phyloP scores from a whole-genome alignment of 2,113 vertebrate genomes.

The Lophochroa leadbeateri region DNA sequence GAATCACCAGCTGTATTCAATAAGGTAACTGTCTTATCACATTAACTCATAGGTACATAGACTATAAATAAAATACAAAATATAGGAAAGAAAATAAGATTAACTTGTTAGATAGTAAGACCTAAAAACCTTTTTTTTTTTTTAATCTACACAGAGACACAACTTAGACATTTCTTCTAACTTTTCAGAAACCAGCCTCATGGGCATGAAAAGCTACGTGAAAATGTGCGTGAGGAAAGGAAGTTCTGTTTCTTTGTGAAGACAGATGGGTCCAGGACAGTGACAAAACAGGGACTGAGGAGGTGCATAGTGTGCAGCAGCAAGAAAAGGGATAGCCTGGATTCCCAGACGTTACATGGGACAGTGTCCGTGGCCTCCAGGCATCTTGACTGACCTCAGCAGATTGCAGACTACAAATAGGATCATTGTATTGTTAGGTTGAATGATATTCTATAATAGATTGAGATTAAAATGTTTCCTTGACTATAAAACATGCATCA shows the following conservation, averaged over 20 bases:
- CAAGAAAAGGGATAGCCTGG: neutral
- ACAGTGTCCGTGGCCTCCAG: neutral
- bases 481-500: neutral
- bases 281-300: neutral
- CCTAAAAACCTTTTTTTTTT: neutral
- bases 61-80: neutral
- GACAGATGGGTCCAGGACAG: too few relatives aligned
- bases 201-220: rapidly evolving
- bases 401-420: neutral
- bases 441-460: neutral
- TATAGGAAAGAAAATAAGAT: neutral
- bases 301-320: neutral
- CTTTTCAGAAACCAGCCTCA: neutral
- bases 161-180: neutral
- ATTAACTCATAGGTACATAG: neutral
- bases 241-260: neutral
- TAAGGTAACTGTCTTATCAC: neutral
- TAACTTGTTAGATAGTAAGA: neutral
- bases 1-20: neutral
- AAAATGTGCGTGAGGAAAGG: neutral
- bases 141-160: neutral
- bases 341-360: rapidly evolving
- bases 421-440: neutral
- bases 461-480: neutral
- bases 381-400: neutral